Conservation (phyloP, 2,113 vertebrate genomes). For the Theristicus caerulescens region DNA sequence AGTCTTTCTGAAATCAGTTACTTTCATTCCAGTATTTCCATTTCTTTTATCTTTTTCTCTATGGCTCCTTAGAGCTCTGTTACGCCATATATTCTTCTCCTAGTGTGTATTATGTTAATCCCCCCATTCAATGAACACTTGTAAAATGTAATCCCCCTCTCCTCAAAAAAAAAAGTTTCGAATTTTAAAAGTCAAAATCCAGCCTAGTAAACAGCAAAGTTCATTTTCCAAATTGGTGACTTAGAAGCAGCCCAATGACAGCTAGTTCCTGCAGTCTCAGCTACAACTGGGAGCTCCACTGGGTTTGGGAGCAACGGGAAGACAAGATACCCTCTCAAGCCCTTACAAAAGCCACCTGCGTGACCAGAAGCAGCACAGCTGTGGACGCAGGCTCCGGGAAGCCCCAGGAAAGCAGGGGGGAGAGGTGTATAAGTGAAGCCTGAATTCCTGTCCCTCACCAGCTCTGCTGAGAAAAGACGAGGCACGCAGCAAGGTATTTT, state of each 20-base stretch:
- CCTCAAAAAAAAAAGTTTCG: neutral
- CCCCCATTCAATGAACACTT: neutral
- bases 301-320: neutral
- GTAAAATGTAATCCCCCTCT: neutral
- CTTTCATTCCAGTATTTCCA: neutral
- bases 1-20: constrained; percentile 26
- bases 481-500: neutral
- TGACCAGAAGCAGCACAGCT: neutral
- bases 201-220: neutral
- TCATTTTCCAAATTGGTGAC: neutral
- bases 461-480: neutral
- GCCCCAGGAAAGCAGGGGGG: neutral
- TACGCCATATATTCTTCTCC: neutral
- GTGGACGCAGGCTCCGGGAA: fast-evolving
- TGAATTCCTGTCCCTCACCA: neutral
- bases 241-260: neutral
- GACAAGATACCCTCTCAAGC: neutral
- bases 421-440: neutral
- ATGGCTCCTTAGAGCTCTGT: neutral
- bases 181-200: neutral
- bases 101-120: neutral
- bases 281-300: neutral
- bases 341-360: neutral
- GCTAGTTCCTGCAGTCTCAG: neutral
- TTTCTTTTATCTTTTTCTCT: constrained; percentile 17